Conservation (phyloP, 1,140 invertebrate genomes). For the Polypedilum pembai region DNA sequence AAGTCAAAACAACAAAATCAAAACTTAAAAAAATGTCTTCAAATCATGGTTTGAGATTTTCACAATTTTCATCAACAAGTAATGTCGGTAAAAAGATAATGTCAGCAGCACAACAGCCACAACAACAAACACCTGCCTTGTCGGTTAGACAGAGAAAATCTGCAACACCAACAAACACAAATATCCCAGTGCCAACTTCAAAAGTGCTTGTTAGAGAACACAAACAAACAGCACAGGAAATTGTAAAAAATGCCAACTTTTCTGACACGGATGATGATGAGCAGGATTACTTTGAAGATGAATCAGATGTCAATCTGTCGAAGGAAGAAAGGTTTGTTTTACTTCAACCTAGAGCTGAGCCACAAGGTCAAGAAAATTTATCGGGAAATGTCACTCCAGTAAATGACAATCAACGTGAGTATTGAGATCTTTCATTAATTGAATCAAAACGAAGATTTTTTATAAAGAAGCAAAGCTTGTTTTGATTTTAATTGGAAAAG, state of each 20-base stretch:
- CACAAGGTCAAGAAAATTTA: conserved; percentile 81
- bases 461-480: too few species aligned
- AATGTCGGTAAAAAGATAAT: not conserved
- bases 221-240: not conserved
- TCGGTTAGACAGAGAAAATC: not conserved
- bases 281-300: conserved; percentile 9
- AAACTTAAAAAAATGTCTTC: conserved; percentile 3
- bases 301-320: conserved; percentile 82
- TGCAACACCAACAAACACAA: conserved; percentile 20
- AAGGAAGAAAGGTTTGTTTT: conserved; percentile 78
- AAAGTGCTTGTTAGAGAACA: not conserved
- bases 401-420: conserved; percentile 42
- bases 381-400: conserved; percentile 45
- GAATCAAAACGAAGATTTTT: not conserved
- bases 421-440: not conserved
- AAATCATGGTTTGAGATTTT: conserved; percentile 14
- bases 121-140: not conserved
- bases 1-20: conserved; percentile 23
- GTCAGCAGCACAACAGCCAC: conserved; percentile 15
- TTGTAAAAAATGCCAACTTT: not conserved
- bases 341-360: conserved; percentile 78
- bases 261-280: conserved; percentile 21
- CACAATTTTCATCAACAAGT: not conserved
- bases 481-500: too few species aligned
- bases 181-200: not conserved